Conservation (phyloP, 92 coral and sea anemone species). For the Epizoanthus illoricatus region DNA sequence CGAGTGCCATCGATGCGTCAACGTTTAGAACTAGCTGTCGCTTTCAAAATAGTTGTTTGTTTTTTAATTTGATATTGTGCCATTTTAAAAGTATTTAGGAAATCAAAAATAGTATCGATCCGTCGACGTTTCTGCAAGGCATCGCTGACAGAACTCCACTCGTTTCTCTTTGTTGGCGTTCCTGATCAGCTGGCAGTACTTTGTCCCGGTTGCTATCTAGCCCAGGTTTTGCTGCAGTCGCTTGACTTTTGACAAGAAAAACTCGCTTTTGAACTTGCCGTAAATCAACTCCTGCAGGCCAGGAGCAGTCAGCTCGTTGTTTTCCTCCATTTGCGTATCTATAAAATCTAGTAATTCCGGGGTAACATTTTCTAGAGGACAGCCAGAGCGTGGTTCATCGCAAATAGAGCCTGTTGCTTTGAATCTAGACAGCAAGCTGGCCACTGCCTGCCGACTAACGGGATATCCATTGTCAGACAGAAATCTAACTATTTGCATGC, state of each 20-base stretch:
- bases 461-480: constrained; percentile 24
- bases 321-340: constrained; percentile 36
- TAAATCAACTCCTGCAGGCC: background rate
- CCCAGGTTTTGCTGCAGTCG: constrained; percentile 35
- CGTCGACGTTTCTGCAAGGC: too few relatives aligned
- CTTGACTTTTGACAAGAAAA: constrained; percentile 27
- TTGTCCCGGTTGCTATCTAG: constrained; percentile 46
- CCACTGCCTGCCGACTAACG: constrained; percentile 16
- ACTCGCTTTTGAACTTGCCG: constrained; percentile 2
- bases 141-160: too few relatives aligned
- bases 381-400: constrained; percentile 24
- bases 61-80: too few relatives aligned
- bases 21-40: too few relatives aligned
- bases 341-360: constrained; percentile 16
- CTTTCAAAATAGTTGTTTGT: too few relatives aligned
- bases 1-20: too few relatives aligned
- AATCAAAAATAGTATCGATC: too few relatives aligned
- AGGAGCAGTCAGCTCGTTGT: constrained; percentile 40
- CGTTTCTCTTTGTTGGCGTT: constrained; percentile 35
- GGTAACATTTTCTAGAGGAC: constrained; percentile 18
- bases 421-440: background rate
- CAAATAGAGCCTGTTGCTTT: constrained; percentile 6
- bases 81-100: too few relatives aligned
- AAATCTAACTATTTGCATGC: constrained; percentile 23
- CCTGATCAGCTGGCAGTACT: constrained; percentile 52